Percentiles rank a stretch among this genome's conserved stretches.
phyloP scores from a whole-genome alignment of 1,140 invertebrate genomes.

The Brachionus rubens region DNA sequence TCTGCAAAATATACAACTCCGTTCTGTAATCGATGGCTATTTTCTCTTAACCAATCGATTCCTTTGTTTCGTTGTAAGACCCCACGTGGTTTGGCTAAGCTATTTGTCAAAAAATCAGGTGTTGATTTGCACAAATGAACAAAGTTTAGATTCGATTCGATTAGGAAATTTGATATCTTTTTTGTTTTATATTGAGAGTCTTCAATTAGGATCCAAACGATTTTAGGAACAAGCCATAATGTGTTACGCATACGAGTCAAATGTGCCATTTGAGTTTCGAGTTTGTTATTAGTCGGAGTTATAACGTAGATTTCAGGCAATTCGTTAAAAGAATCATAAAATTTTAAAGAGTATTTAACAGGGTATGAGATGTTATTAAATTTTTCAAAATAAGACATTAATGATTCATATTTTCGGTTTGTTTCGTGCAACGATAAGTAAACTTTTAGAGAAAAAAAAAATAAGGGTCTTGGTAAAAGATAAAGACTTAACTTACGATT shows the following conservation, averaged over 20 bases:
- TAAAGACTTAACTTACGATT: conserved; percentile 10
- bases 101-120: conserved; percentile 71
- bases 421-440: conserved; percentile 10
- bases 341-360: conserved; percentile 48
- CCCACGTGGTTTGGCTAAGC: conserved; percentile 83
- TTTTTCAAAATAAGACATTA: conserved; percentile 39
- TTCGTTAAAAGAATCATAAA: conserved; percentile 48
- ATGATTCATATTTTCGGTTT: background rate
- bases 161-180: conserved; percentile 74
- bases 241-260: conserved; percentile 82
- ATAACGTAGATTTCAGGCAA: conserved; percentile 65
- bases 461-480: too few relatives aligned
- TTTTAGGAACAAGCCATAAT: conserved; percentile 75
- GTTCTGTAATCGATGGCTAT: conserved; percentile 57
- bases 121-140: conserved; percentile 75
- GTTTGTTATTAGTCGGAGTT: conserved; percentile 80
- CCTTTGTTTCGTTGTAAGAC: conserved; percentile 88
- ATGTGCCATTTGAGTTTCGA: conserved; percentile 82
- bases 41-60: conserved; percentile 77
- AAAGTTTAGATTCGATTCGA: conserved; percentile 68
- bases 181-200: conserved; percentile 71
- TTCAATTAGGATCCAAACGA: conserved; percentile 90
- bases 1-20: conserved; percentile 84
- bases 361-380: conserved; percentile 35
- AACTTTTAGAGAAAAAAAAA: background rate